These are phyloP conservation scores for Chondrilla cf. caribensis DNA, from an alignment of 37 sponge, comb jelly and placozoan species.

Conservation along the genomic window DNA sequence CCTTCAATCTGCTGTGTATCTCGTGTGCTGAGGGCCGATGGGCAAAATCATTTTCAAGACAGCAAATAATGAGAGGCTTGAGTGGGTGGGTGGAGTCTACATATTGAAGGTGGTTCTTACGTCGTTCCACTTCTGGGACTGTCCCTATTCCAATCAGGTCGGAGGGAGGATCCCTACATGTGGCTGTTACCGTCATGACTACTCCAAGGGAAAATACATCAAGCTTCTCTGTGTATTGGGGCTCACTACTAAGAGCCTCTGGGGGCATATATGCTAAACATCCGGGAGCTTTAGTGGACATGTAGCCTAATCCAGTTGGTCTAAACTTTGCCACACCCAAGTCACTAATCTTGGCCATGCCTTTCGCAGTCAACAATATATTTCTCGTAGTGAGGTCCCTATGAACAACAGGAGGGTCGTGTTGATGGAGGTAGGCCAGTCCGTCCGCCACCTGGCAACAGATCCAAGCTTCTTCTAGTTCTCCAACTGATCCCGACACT, in stretches of 20 bases:
- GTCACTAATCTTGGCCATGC: not conserved
- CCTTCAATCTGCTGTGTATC: too few relatives aligned
- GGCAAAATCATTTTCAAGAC: not conserved
- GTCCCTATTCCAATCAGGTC: not conserved
- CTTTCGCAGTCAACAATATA: not conserved
- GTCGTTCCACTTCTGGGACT: not conserved
- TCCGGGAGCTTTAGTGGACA: not conserved
- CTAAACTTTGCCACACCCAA: not conserved
- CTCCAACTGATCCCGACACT: too few relatives aligned
- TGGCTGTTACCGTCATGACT: not conserved
- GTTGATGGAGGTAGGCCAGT: not conserved
- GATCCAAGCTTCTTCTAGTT: too few relatives aligned
- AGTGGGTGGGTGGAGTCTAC: not conserved
- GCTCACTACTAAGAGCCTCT: not conserved
- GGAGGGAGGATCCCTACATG: not conserved
- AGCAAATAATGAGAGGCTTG: not conserved
- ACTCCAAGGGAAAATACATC: constrained; percentile 18
- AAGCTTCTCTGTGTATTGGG: constrained; percentile 13
- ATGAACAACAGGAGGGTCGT: not conserved
- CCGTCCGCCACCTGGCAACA: not conserved
- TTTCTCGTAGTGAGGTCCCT: not conserved
- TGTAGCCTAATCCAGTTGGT: not conserved
- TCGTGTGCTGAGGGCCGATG: not conserved
- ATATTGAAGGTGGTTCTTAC: not conserved
- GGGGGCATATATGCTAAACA: constrained; percentile 4